Percentiles rank a stretch among this genome's conserved stretches.
Evolutionary conservation across 1,140 invertebrate genomes (phyloP).

Genomic region (Heliconius hewitsoni): DNA sequence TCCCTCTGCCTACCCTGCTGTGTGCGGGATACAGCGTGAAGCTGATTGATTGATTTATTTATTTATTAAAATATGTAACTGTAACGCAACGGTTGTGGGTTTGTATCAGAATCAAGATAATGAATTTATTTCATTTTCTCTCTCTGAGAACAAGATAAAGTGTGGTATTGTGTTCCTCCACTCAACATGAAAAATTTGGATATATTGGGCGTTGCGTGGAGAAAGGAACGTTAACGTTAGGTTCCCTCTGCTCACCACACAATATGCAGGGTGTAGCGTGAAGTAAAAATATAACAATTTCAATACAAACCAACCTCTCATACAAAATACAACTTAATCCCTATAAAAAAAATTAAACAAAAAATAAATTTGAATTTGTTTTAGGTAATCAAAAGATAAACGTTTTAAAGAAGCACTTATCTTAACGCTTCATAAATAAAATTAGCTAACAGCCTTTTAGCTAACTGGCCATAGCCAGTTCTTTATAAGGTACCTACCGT

Average conservation of each 20-base stretch:
- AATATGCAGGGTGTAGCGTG: neutral
- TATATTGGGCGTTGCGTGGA: no score
- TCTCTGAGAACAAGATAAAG: no score
- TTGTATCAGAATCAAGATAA: no score
- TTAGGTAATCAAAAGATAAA: neutral
- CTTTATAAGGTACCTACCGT: neutral
- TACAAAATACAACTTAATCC: neutral
- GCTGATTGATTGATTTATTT: no score
- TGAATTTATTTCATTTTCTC: no score
- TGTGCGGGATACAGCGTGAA: no score
- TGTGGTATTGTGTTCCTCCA: no score
- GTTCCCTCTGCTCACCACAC: neutral
- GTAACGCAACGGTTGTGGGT: no score
- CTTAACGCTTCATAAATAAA: neutral
- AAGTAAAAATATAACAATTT: neutral
- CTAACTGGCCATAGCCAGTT: neutral
- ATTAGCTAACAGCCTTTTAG: constrained; percentile 9
- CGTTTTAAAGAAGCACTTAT: neutral
- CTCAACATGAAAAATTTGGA: no score
- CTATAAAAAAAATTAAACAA: neutral
- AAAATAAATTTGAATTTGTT: neutral
- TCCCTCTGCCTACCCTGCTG: no score
- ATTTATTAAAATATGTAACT: no score
- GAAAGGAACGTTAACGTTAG: no score
- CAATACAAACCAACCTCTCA: neutral